Evolutionary conservation across 2,888 invertebrate species (phyloP).

Genomic region (Pocota personata): DNA sequence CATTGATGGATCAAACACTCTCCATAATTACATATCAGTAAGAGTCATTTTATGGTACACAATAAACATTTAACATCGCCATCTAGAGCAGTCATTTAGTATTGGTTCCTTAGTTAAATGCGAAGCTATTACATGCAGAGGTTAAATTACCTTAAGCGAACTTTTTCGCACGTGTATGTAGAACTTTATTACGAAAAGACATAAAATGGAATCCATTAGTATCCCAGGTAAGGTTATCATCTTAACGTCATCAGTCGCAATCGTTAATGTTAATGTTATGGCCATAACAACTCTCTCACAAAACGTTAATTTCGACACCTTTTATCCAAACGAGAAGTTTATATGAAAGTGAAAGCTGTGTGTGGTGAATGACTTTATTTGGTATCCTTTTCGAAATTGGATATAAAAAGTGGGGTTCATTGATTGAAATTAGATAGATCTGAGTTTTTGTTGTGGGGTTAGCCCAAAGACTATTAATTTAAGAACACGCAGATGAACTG

Average conservation of each 20-base stretch:
- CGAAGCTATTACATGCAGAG: neutral
- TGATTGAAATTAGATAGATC: too few species aligned
- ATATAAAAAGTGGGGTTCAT: too few species aligned
- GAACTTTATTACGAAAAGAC: neutral
- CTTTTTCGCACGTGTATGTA: neutral
- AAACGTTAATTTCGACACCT: neutral
- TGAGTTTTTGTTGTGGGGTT: too few species aligned
- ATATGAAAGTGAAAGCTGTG: too few species aligned
- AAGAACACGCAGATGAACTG: too few species aligned
- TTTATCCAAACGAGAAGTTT: neutral
- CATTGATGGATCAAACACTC: neutral
- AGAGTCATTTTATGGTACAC: neutral
- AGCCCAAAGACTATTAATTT: too few species aligned
- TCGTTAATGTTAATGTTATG: conserved; percentile 11
- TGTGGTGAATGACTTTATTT: too few species aligned
- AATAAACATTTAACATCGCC: neutral
- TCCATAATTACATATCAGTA: neutral
- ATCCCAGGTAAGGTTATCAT: conserved; percentile 12
- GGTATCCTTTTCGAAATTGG: too few species aligned
- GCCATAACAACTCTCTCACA: neutral
- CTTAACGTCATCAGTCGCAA: neutral
- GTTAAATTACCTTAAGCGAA: neutral
- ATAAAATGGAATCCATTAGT: conserved; percentile 14
- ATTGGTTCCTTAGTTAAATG: neutral
- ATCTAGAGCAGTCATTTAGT: neutral